Evolutionary conservation across 2,888 invertebrate species (phyloP).

Genomic region (Gastrophysa polygoni): DNA sequence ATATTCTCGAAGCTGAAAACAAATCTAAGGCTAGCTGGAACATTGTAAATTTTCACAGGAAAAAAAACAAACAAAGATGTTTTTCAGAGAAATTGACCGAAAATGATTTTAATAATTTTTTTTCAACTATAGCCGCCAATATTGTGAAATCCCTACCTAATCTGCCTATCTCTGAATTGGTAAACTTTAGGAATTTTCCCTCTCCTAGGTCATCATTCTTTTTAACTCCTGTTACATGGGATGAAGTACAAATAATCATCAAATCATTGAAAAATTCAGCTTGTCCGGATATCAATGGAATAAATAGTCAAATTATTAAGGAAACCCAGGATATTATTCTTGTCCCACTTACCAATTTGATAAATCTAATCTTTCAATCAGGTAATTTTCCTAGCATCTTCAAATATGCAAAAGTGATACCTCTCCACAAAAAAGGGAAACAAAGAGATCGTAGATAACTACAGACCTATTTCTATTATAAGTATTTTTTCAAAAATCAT

Average conservation of each 20-base stretch:
- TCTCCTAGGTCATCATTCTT: conserved; percentile 4
- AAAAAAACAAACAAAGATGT: not conserved
- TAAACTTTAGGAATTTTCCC: not conserved
- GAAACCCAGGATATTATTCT: not conserved
- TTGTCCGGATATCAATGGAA: not conserved
- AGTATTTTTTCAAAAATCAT: too few species aligned
- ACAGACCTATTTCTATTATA: too few species aligned
- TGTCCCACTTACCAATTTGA: not conserved
- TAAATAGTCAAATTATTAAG: too few species aligned
- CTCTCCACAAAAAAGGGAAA: not conserved
- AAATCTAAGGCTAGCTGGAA: conserved; percentile 11
- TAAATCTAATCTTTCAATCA: not conserved
- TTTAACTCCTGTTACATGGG: conserved; percentile 2
- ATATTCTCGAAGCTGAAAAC: conserved; percentile 10
- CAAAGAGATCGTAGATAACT: too few species aligned
- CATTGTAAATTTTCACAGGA: conserved; percentile 6
- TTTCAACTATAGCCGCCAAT: not conserved
- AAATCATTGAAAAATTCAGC: conserved; percentile 4
- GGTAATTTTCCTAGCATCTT: not conserved
- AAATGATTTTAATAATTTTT: not conserved
- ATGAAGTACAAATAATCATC: not conserved
- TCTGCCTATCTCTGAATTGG: not conserved
- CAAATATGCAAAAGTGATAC: not conserved
- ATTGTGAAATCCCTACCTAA: conserved; percentile 2
- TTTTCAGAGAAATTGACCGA: not conserved